Base-by-base conservation (phyloP, 1,140 invertebrate genomes). In the Cephus cinctus region DNA sequence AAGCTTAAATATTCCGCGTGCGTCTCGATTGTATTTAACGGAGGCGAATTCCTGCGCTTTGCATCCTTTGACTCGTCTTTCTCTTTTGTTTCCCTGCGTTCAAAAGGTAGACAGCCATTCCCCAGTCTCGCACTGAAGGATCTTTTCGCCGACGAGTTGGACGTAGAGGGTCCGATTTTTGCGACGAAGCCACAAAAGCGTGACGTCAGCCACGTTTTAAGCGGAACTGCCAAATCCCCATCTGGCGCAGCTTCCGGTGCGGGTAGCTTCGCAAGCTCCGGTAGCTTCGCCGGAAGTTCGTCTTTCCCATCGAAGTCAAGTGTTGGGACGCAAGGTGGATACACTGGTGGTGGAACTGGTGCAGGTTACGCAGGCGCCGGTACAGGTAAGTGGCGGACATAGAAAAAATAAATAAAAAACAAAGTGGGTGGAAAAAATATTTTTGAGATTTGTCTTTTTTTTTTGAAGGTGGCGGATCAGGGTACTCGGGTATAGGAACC, bases 31-130 rank as follows among this genome's bases (percentile, higher is more conserved):
- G n/a, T n/a, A n/a, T n/a, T n/a, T n/a, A n/a, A n/a, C n/a, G n/a
- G n/a, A n/a, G n/a, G n/a, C n/a, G n/a, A n/a, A n/a, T n/a, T n/a
- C n/a, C n/a, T n/a, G n/a, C n/a, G n/a, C n/a, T n/a, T n/a, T n/a
- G n/a, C n/a, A n/a, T n/a, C n/a, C n/a, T n/a, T n/a, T n/a, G n/a
- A n/a, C n/a, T n/a, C n/a, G n/a, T n/a, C n/a, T n/a, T n/a, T n/a
- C n/a, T n/a, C n/a, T n/a, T n/a, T n/a, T n/a, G n/a, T 44, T 50
- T 40, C 45, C 31, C 47, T 55, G 39, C 47, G 48, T 51, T 49
- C 35, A 47, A 48, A 55, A 55, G 53, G 53, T 51, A 45, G 45
- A 41, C 48, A 32, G 19, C 16, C 42, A 42, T 35, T 44, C 23
- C n/a, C n/a, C n/a, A n/a, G n/a, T n/a, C n/a, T n/a, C n/a, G 20